These are phyloP conservation scores for Anableps anableps DNA, from an alignment of 2,797 vertebrate genomes.

Conservation along the genomic window DNA sequence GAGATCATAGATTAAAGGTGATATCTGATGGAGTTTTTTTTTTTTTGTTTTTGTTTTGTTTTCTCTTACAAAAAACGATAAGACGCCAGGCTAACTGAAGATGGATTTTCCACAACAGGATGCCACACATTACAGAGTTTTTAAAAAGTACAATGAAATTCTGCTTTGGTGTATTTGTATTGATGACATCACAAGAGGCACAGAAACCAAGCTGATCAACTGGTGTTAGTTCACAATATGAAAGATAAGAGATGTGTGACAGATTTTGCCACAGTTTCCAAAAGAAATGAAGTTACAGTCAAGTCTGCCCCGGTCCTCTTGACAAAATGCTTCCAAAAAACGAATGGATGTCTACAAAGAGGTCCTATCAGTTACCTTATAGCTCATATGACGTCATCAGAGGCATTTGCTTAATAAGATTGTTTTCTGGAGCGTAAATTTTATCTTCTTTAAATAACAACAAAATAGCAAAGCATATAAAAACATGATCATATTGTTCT, in stretches of 20 bases:
- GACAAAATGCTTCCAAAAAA: neutral
- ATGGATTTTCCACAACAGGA: neutral
- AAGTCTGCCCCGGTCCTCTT: neutral
- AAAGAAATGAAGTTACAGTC: neutral
- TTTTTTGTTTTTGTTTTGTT: neutral
- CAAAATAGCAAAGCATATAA: neutral
- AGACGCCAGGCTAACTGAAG: neutral
- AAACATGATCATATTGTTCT: neutral
- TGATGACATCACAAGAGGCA: neutral
- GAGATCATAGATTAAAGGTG: neutral
- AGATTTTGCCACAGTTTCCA: neutral
- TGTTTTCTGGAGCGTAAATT: neutral
- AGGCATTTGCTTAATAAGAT: neutral
- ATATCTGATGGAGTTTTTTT: neutral
- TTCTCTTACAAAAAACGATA: neutral
- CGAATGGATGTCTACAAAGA: neutral
- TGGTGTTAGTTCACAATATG: neutral
- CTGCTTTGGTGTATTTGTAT: neutral
- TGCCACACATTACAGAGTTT: neutral
- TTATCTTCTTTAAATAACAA: neutral
- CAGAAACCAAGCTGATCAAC: neutral
- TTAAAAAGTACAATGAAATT: neutral
- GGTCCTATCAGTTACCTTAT: neutral
- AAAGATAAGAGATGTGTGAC: too few relatives aligned
- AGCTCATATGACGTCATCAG: neutral